Percentiles rank a stretch among this genome's conserved stretches.
Conservation (phyloP, 2,888 invertebrate genomes). For the Andrena bucephala region DNA sequence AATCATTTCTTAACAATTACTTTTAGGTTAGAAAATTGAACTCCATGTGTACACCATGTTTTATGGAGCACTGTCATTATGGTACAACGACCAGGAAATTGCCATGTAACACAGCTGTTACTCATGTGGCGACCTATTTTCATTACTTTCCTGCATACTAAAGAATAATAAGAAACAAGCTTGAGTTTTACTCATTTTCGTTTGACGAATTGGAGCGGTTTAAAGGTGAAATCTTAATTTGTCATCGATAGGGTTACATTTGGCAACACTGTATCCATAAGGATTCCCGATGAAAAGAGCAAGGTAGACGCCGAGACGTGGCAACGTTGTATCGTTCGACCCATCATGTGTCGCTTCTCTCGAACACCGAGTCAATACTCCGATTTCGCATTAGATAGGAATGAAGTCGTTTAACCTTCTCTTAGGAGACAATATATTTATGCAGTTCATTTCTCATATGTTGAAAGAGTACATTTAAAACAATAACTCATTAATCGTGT, state of each 20-base stretch:
- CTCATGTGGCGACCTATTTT: too few species aligned
- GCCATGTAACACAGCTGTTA: too few species aligned
- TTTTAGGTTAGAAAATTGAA: too few species aligned
- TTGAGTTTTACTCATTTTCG: not conserved
- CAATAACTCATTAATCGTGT: too few species aligned
- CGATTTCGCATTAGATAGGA: not conserved
- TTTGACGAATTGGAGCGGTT: not conserved
- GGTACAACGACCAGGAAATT: too few species aligned
- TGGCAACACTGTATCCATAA: constrained; percentile 35
- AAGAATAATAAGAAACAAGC: too few species aligned
- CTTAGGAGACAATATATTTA: not conserved
- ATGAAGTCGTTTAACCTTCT: not conserved
- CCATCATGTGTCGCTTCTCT: constrained; percentile 10
- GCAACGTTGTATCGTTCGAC: constrained; percentile 28
- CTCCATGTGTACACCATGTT: too few species aligned
- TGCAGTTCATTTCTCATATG: not conserved
- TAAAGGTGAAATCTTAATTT: not conserved
- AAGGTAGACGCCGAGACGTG: constrained; percentile 13
- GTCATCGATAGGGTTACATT: not conserved
- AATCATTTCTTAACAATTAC: too few species aligned
- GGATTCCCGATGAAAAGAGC: constrained; percentile 1
- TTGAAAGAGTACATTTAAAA: not conserved
- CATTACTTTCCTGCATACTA: too few species aligned
- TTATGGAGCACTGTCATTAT: too few species aligned
- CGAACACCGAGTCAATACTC: constrained; percentile 31